Conservation (phyloP, 2,888 invertebrate species). For the Drosophila fulvimacula region DNA sequence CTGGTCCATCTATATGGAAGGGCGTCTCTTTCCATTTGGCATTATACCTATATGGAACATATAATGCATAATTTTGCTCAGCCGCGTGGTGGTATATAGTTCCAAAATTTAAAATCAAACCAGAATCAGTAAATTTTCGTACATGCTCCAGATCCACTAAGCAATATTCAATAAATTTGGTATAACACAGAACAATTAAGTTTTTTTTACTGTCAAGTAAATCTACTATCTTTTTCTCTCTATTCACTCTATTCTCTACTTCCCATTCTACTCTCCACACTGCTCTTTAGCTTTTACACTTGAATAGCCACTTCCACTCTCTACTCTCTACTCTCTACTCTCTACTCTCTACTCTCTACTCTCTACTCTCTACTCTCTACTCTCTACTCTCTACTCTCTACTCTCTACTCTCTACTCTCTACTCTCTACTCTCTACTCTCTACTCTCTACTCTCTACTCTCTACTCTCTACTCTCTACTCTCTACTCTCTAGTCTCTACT, state of each 20-base stretch:
- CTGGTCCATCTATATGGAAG: slow-evolving; percentile 5
- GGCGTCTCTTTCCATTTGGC: neutral
- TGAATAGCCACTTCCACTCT: neutral
- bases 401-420: neutral
- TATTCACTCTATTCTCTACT: neutral
- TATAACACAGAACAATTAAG: neutral
- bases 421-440: neutral
- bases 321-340: neutral
- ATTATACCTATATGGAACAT: slow-evolving; percentile 18
- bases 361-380: neutral
- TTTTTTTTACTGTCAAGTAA: too few relatives aligned
- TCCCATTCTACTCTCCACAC: neutral
- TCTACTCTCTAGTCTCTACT: neutral
- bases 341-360: neutral
- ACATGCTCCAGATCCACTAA: neutral
- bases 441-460: neutral
- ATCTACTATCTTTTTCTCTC: neutral
- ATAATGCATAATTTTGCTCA: slow-evolving; percentile 51
- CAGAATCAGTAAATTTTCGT: slow-evolving; percentile 24
- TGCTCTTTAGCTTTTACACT: too few relatives aligned
- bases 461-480: neutral
- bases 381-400: neutral
- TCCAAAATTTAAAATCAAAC: neutral
- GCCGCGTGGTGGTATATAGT: slow-evolving; percentile 45
- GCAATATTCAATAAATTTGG: slow-evolving; percentile 46